A percentile compares a stretch with the other conserved stretches of the same genome.
Conservation (phyloP, 2,113 vertebrate species). For the Lepisosteus oculatus region DNA sequence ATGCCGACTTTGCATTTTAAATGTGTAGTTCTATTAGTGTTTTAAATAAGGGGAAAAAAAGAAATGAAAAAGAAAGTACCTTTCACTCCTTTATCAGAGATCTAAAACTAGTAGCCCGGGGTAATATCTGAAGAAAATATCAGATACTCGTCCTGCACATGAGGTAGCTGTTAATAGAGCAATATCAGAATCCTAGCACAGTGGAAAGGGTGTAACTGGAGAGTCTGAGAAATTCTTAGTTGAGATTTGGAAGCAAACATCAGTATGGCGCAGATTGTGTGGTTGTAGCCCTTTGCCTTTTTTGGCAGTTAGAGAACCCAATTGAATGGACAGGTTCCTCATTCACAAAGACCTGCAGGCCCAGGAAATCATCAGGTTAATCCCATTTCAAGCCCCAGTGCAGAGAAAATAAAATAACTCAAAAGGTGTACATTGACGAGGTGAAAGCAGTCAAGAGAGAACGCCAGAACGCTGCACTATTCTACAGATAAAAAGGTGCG, state of each 20-base stretch:
- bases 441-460: slow-evolving; percentile 72
- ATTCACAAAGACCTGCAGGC: slow-evolving; percentile 59
- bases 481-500: slow-evolving; percentile 68
- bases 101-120: too few relatives aligned
- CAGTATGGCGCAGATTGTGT: background rate
- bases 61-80: too few relatives aligned
- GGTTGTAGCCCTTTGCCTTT: background rate
- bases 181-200: slow-evolving; percentile 18
- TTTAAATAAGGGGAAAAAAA: too few relatives aligned
- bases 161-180: too few relatives aligned
- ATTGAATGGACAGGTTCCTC: slow-evolving; percentile 64
- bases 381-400: slow-evolving; percentile 92
- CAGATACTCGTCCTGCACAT: too few relatives aligned
- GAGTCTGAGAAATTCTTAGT: too few relatives aligned
- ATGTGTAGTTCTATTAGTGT: too few relatives aligned
- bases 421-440: slow-evolving; percentile 57
- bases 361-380: slow-evolving; percentile 28
- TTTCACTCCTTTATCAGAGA: too few relatives aligned
- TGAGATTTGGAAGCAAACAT: too few relatives aligned
- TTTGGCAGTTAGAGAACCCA: slow-evolving; percentile 37
- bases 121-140: too few relatives aligned
- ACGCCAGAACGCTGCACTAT: slow-evolving; percentile 73
- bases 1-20: too few relatives aligned
- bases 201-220: background rate
- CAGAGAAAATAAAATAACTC: slow-evolving; percentile 68